These are phyloP conservation scores for Osmerus eperlanus DNA, from an alignment of 2,113 vertebrate genomes.

Conservation along the genomic window DNA sequence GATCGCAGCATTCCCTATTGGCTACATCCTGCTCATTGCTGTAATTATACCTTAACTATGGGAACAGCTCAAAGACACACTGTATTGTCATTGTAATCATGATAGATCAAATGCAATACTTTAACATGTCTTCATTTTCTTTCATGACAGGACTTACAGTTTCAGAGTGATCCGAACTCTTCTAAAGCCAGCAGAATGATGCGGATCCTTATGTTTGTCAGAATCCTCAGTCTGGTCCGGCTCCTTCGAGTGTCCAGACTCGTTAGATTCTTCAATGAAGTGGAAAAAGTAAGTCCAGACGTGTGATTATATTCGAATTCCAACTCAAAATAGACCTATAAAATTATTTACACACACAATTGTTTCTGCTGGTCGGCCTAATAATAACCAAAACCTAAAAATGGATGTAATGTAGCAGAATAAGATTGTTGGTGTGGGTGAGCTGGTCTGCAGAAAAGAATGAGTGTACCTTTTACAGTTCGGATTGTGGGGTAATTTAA, in stretches of 20 bases:
- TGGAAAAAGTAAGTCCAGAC: conserved; percentile 67
- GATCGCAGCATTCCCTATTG: conserved; percentile 73
- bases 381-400: no score
- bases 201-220: conserved; percentile 73
- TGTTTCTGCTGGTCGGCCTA: no score
- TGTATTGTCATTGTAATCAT: neutral
- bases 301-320: neutral
- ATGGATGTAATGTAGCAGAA: no score
- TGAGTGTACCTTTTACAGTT: no score
- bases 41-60: conserved; percentile 46
- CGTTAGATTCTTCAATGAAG: conserved; percentile 72
- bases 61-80: neutral
- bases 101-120: neutral
- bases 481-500: no score
- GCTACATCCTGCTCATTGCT: conserved; percentile 70
- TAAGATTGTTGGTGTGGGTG: no score
- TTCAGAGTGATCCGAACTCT: conserved; percentile 57
- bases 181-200: conserved; percentile 71
- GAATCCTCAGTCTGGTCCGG: conserved; percentile 70
- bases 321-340: no score
- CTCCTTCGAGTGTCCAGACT: conserved; percentile 69
- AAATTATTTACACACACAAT: no score
- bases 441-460: no score
- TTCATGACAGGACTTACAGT: conserved; percentile 54
- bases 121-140: neutral